Conservation (phyloP, 2,797 vertebrate genomes). For the Anguilla pacifica region DNA sequence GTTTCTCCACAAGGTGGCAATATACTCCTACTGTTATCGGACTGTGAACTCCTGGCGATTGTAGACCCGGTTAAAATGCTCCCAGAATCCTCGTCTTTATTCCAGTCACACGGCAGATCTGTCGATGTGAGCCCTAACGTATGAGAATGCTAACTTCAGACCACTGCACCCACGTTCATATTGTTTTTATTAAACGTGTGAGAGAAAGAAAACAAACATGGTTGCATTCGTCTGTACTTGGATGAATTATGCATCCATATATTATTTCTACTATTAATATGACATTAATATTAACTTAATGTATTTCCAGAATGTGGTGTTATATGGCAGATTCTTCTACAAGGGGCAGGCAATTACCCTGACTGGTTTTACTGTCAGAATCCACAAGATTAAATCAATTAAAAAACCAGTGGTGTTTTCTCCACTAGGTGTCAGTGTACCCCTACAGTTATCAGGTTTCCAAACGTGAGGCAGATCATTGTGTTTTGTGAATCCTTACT, state of each 20-base stretch:
- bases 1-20: background rate
- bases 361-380: background rate
- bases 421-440: background rate
- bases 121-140: no score
- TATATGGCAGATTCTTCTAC: background rate
- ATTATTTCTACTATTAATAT: background rate
- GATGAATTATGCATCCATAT: background rate
- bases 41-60: background rate
- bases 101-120: no score
- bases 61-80: background rate
- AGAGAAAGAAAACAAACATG: background rate
- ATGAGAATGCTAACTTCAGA: background rate
- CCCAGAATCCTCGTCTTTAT: no score
- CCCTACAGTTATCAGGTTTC: background rate
- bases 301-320: background rate
- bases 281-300: background rate
- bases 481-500: background rate
- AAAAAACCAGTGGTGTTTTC: background rate
- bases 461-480: background rate
- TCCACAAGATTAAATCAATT: background rate
- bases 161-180: background rate
- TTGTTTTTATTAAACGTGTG: background rate
- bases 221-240: background rate
- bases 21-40: background rate
- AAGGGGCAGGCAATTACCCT: background rate